Base-by-base conservation (phyloP, 2,888 invertebrate species). In the Tricholauxania praeusta region DNA sequence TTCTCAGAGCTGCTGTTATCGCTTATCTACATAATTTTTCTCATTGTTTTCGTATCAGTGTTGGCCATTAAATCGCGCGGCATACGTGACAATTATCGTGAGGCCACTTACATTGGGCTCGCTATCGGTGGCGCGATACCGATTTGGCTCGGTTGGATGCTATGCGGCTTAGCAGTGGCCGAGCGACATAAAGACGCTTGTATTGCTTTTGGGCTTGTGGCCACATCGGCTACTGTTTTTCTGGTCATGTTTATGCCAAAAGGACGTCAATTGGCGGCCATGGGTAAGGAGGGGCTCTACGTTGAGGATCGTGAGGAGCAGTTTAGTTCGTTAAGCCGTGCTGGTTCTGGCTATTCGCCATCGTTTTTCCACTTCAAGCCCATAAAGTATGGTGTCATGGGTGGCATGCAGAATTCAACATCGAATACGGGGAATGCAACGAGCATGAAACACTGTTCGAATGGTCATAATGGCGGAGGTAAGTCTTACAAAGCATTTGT, bases 351-450 rank as follows among this genome's bases (percentile, higher is more conserved):
- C 74, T 96, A 95, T 87, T 96, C 96, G 72, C 96, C 96, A 8
- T 95, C 95, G 15, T 96, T 96, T 89, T 96, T 96, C 87, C 96
- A 96, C 89, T 96, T 96, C 88, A 96, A 96, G 87, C 96, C 96
- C 60, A 92, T 93, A 78, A 94, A 94, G 85, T 93, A 93, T 83
- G 93, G 92, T 78, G 90, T 92, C 83, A 92, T 92, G 87, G 88
- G 89, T 66, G 77, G 87, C 87, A 80, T 88, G 91, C 81, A 90
- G 82, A 73, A 86, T 84, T 85, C 87, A 49, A 83, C 86, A 57
- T 82, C 87, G 59, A 87, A 85, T 74, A 83, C 85, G 60, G 86
- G 83, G 51, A 83, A 89, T 87, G 82, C 88, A 83, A 80, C 87
- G 85, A 81, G 87, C 85, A 83, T 88, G 88, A 88, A 90, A 87